Evolutionary conservation across 2,797 vertebrate species (phyloP).

Genomic region (Lindbergichthys nudifrons): DNA sequence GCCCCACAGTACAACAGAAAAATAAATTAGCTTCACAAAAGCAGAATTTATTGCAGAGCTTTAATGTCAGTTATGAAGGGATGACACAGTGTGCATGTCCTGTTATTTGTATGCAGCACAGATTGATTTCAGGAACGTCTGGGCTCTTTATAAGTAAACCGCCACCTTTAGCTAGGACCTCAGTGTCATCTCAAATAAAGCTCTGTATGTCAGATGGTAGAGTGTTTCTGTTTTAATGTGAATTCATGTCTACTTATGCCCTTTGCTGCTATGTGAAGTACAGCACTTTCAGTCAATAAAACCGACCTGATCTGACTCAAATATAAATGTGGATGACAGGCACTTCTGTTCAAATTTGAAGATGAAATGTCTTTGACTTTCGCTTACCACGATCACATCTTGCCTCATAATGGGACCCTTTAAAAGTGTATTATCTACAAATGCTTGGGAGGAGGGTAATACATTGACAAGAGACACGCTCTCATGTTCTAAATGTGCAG

Average conservation of each 20-base stretch:
- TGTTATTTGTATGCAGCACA: constrained; percentile 18
- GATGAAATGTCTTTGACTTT: constrained; percentile 54
- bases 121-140: constrained; percentile 24
- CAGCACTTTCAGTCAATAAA: constrained; percentile 26
- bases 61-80: constrained; percentile 5
- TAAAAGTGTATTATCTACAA: constrained; percentile 52
- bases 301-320: constrained; percentile 48
- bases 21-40: constrained; percentile 5
- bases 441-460: constrained; percentile 56
- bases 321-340: constrained; percentile 37
- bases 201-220: constrained; percentile 23
- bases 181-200: constrained; percentile 7
- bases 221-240: constrained; percentile 22
- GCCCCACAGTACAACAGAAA: too few relatives aligned
- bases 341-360: constrained; percentile 43
- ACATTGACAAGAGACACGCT: constrained; percentile 68
- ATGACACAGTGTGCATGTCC: not conserved
- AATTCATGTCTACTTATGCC: constrained; percentile 24
- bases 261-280: constrained; percentile 19
- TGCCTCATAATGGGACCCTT: constrained; percentile 42
- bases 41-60: not conserved
- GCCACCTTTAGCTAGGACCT: constrained; percentile 7
- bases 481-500: constrained; percentile 70
- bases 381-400: constrained; percentile 55
- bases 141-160: not conserved